Conservation (phyloP, 2,888 invertebrate genomes). For the Pollenia amentaria region DNA sequence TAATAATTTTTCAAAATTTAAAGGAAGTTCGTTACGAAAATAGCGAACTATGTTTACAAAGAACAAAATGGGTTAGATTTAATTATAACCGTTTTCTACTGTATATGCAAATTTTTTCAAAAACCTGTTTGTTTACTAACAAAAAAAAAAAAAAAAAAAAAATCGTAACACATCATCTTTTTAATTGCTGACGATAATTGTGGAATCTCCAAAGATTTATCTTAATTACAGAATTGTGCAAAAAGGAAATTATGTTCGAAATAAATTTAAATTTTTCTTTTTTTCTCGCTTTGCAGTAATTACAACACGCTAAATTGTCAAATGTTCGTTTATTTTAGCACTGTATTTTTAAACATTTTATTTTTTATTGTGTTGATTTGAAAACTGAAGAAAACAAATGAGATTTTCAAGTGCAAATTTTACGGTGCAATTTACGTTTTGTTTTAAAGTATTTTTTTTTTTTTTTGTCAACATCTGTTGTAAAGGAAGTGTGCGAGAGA, state of each 20-base stretch:
- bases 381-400: conserved; percentile 32
- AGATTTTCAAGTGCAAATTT: conserved; percentile 63
- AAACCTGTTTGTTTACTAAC: background rate
- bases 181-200: background rate
- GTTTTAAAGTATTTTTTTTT: conserved; percentile 33
- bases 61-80: too few relatives aligned
- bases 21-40: too few relatives aligned
- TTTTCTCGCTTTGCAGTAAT: background rate
- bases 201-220: conserved; percentile 15
- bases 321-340: conserved; percentile 13
- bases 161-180: background rate
- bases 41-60: too few relatives aligned
- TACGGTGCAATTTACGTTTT: conserved; percentile 48
- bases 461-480: conserved; percentile 17
- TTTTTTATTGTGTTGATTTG: conserved; percentile 50
- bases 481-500: background rate
- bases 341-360: conserved; percentile 29
- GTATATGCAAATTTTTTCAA: background rate
- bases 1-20: too few relatives aligned
- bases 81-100: too few relatives aligned
- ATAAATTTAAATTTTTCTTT: conserved; percentile 18
- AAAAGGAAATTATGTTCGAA: conserved; percentile 14
- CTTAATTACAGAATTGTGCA: conserved; percentile 9
- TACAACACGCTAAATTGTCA: conserved; percentile 8
- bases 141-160: too few relatives aligned